Evolutionary conservation across 2,888 invertebrate species (phyloP).

Genomic region (Polymixis lichenea): DNA sequence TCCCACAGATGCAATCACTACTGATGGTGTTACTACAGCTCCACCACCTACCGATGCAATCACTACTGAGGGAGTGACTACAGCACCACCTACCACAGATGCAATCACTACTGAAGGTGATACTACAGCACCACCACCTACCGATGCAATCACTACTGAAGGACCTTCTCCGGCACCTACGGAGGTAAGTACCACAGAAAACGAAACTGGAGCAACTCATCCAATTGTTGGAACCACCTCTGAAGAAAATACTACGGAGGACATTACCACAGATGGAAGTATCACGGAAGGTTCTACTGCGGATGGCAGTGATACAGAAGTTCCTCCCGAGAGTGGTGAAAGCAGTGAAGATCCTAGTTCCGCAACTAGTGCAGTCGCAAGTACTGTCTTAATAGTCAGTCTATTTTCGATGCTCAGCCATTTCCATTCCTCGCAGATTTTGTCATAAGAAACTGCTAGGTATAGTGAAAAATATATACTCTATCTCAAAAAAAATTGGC

Average conservation of each 20-base stretch:
- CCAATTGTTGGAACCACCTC: not conserved
- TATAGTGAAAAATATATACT: slow-evolving; percentile 39
- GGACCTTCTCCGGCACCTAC: not conserved
- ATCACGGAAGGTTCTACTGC: not conserved
- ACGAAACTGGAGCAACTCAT: not conserved
- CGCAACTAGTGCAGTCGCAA: slow-evolving; percentile 76
- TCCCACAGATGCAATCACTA: not conserved
- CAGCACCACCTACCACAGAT: not conserved
- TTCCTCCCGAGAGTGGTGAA: not conserved
- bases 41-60: not conserved
- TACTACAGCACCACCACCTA: not conserved
- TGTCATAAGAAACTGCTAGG: slow-evolving; percentile 69
- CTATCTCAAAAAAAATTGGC: not conserved
- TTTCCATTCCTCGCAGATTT: slow-evolving; percentile 73
- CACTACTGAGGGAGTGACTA: not conserved
- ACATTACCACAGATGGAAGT: not conserved
- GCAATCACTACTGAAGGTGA: not conserved
- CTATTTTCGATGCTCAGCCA: slow-evolving; percentile 76
- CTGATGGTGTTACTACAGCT: not conserved
- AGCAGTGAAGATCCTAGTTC: slow-evolving; percentile 63
- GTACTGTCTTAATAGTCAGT: slow-evolving; percentile 78
- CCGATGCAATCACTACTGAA: not conserved
- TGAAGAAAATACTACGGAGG: not conserved
- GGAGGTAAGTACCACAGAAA: not conserved
- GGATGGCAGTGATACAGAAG: not conserved